Base-by-base conservation (phyloP, 1,140 invertebrate genomes). In the Mamestra configurata region DNA sequence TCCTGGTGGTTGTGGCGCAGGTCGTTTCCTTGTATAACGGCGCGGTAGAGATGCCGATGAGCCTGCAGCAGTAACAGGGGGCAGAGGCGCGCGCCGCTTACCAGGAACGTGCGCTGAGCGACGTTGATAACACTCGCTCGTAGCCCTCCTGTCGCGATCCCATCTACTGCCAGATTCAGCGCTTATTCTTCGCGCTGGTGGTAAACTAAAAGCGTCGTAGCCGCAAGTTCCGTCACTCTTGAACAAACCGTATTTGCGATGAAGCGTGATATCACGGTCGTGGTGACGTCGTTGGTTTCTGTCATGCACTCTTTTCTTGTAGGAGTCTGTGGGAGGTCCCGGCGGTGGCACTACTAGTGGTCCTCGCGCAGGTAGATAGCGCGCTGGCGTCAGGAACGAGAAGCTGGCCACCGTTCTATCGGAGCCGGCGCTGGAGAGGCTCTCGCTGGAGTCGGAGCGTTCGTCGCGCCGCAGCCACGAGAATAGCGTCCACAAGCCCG, bases 371-470 rank as follows among this genome's bases (percentile, higher is more conserved):
- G 92, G 92, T 83, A 86, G 91, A 87, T 96, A 95, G 35, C 92
- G 88, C 22, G 91, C 88, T 4, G 96, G 96, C n/a, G 95, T 89
- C 66, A 97, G 89, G 86, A 97, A 97, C 7, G 97, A 96, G 88
- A 98, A 97, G 84, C 97, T 97, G 7, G 95, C 96, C 0, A 96
- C 96, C 0, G 97, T 97, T 18, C 97, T 96, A 18, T 96, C 97
- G 84, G 97, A 97, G 82, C 96, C 93, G 11, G 89, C 91, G 77
- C 92, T 94, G 4, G 90, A 92, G 13, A 94, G 82, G 55, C 93
- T 94, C 43, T 93, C 92, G 66, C 83, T 90, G 53, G 92, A 94
- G n/a, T 83, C 86, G 13, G 87, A 86, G 20, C 83, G 84, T 6
- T 93, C 91, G 77, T 90, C 88, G 35, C 92, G 89, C 1, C 92